Percentiles rank a stretch among this genome's conserved stretches.
Evolutionary conservation across 2,113 vertebrate species (phyloP).

Genomic region (Paralichthys olivaceus): DNA sequence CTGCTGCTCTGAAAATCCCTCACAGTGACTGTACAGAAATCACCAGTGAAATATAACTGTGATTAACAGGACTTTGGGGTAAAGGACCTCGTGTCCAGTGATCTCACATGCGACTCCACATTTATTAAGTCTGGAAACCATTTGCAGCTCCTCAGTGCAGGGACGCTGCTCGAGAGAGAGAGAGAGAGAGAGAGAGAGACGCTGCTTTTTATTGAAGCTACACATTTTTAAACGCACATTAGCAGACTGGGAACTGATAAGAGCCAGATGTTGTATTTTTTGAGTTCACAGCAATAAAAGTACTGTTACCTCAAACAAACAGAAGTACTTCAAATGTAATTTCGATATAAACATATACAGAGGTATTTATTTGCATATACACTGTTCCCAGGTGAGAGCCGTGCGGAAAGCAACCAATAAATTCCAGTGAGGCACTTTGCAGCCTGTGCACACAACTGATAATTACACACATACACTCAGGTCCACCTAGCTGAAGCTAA

Average conservation of each 20-base stretch:
- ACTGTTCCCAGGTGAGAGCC: background rate
- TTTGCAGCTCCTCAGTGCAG: background rate
- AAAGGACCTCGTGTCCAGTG: background rate
- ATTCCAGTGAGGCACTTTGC: background rate
- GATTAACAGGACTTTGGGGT: background rate
- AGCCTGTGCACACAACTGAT: constrained; percentile 1
- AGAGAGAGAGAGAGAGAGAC: too few relatives aligned
- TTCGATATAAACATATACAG: background rate
- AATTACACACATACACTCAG: constrained; percentile 1
- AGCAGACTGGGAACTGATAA: too few relatives aligned
- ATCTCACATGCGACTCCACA: background rate
- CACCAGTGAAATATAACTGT: background rate
- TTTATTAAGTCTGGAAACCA: too few relatives aligned
- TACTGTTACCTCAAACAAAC: too few relatives aligned
- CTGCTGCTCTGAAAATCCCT: background rate
- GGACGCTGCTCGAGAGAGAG: background rate
- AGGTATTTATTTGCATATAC: background rate
- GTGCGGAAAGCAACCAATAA: background rate
- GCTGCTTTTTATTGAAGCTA: too few relatives aligned
- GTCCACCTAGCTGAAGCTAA: background rate
- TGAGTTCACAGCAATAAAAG: too few relatives aligned
- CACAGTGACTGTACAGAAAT: background rate
- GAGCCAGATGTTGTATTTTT: too few relatives aligned
- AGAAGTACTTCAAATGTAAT: too few relatives aligned
- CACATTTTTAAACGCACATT: too few relatives aligned